Percentiles rank a stretch among this genome's conserved stretches.
Evolutionary conservation across 2,113 vertebrate genomes (phyloP).

Genomic region (Dunckerocampus dactyliophorus): DNA sequence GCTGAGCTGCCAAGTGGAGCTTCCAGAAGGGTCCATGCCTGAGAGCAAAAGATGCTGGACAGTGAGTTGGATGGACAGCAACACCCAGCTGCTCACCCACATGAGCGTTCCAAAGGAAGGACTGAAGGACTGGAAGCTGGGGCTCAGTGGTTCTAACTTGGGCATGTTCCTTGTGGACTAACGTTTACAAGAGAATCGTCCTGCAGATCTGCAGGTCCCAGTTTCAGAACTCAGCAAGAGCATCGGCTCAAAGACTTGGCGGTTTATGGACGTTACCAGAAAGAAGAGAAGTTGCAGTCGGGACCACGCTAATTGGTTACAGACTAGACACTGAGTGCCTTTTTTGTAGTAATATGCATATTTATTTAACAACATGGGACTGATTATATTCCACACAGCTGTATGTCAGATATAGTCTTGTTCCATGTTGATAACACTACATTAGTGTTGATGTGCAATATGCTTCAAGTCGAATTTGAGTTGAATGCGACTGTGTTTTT

Average conservation of each 20-base stretch:
- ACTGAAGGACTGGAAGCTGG: conserved; percentile 31
- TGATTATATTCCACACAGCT: conserved; percentile 9
- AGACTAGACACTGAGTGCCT: conserved; percentile 12
- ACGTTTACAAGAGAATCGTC: not conserved
- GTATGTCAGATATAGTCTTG: conserved; percentile 43
- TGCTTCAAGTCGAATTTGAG: conserved; percentile 8
- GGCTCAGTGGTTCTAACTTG: conserved; percentile 22
- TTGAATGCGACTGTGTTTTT: conserved; percentile 16
- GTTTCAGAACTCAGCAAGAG: not conserved
- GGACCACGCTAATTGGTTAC: not conserved
- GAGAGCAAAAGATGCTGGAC: conserved; percentile 55
- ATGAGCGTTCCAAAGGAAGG: not conserved
- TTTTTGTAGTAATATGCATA: conserved; percentile 8
- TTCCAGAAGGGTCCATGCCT: rapidly evolving
- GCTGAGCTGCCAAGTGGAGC: conserved; percentile 50
- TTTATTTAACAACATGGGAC: not conserved
- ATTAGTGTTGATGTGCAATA: conserved; percentile 52
- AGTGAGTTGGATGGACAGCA: rapidly evolving
- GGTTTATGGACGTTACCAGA: too few relatives aligned
- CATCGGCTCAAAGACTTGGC: not conserved
- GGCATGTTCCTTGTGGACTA: conserved; percentile 64
- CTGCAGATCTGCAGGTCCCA: not conserved
- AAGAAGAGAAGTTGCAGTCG: conserved; percentile 8
- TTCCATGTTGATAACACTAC: conserved; percentile 55
- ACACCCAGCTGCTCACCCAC: not conserved